Evolutionary conservation across 2,113 vertebrate species (phyloP).

Genomic region (Nothoprocta perdicaria): DNA sequence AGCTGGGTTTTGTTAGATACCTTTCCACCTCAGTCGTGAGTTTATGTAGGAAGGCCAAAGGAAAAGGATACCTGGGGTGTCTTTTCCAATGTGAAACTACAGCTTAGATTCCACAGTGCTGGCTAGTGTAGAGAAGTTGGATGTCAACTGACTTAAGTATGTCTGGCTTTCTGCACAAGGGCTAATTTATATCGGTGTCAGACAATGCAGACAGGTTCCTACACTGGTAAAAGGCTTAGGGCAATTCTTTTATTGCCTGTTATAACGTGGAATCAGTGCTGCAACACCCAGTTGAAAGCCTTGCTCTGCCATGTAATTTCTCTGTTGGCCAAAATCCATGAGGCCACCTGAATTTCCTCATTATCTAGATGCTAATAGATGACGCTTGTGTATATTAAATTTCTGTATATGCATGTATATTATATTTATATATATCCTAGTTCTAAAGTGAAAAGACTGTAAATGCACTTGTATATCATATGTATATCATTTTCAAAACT

Average conservation of each 20-base stretch:
- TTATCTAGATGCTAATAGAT: neutral
- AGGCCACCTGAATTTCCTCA: neutral
- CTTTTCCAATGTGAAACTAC: neutral
- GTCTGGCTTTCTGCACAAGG: neutral
- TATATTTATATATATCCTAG: fast-evolving
- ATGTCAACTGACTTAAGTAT: neutral
- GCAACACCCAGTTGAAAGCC: neutral
- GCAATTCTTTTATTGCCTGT: neutral
- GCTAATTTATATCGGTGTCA: neutral
- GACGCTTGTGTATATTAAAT: neutral
- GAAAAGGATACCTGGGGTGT: neutral
- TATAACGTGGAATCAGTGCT: neutral
- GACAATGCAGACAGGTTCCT: neutral
- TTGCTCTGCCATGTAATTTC: neutral
- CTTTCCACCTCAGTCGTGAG: neutral
- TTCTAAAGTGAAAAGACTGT: neutral
- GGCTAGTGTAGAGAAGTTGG: neutral
- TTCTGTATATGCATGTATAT: neutral
- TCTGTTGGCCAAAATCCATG: neutral
- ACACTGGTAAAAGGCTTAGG: neutral
- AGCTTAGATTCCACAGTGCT: neutral
- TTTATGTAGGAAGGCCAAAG: neutral
- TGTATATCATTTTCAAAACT: neutral
- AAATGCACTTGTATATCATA: neutral
- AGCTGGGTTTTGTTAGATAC: neutral